Base-by-base conservation (phyloP, 2,888 invertebrate genomes). In the Siphlonurus alternatus region DNA sequence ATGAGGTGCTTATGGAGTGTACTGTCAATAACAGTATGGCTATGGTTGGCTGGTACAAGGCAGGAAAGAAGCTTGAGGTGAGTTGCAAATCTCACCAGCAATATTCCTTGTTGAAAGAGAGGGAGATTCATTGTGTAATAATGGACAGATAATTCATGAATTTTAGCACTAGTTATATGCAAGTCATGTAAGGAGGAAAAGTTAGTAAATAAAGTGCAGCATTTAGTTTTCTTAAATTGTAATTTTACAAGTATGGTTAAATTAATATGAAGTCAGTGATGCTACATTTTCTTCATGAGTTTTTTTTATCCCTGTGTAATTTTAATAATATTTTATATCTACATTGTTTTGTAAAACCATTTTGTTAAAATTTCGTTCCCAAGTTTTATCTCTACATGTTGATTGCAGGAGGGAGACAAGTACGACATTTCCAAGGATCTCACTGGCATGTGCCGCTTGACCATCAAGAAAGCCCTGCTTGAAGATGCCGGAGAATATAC, bases 11-110 rank as follows among this genome's bases (percentile, higher is more conserved):
- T 65, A 80, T 99, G 70, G 96, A 98, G 75, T 99, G 98, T 78
- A 85, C 90, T 53, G 89, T 98, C 59, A 96, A 91, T 73, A 95
- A 89, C 74, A 91, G 89, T 70, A 85, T 97, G 76, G 98, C 98
- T 7, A 86, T 88, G 70, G 89, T 99, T n/a, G 84, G 87, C 62
- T 99, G 99, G 96, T 91, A 84, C 78, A 89, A 87, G 74, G 92
- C 84, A 71, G 87, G 87, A 38, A 81, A 80, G 23, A 89, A 88
- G 73, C 73, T 95, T 56, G 79, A 82, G 71, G 80, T 80, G 70
- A 68, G 67, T 61, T n/a, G n/a, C n/a, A 18, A 61, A 53, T 53
- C 62, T 54, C 24, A 10, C 15, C 63, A 53, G 24, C 54, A 53
- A 7, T 65, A 22, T 25, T 61, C 54, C 53, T 53, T 66, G 53